Evolutionary conservation across 2,113 vertebrate species (phyloP), one percentile per base, ranked within the genome.

Genomic region (Oxygymnocypris stewartii): DNA sequence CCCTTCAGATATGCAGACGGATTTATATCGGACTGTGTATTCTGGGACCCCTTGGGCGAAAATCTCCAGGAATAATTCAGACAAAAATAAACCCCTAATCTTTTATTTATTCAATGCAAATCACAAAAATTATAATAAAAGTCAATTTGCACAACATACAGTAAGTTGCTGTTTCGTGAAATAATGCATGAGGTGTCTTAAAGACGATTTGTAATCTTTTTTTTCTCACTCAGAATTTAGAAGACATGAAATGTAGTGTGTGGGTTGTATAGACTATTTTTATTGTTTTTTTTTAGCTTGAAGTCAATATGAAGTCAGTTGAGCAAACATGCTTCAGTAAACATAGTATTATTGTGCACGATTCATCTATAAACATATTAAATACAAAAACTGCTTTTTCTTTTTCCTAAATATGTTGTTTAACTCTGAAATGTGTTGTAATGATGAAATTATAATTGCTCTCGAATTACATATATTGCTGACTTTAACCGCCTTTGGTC

Each of bases 21-120:
- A 14, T 44, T 74, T 6, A 74, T 74, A n/a, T 74, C 10, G 20
- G 54, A 23, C 67, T 57, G 31, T 84, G 82, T 69, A 40, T 78
- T 82, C 63, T 85, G 57, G 37, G n/a, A 18, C 67, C 76, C 11
- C 35, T 23, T 40, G 9, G 18, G 69, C 0, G 20, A 9, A 35
- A 28, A 78, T 51, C 14, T 77, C 2, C 13, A 49, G n/a, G n/a
- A 49, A 49, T 47, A 28, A 12, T 49, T 28, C 5, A 13, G 25
- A 67, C 25, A 14, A 67, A 28, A 67, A 67, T 31, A 67, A 67
- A 28, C 12, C 25, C 25, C 12, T 13, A 31, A 31, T 12, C 25
- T 31, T 67, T 71, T 71, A 37, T 71, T 71, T 35, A 20, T 37
- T 37, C 7, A 20, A 69, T 65, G 4, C n/a, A 13, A 13, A 65